A percentile compares a stretch with the other conserved stretches of the same genome.
Evolutionary conservation across 2,888 invertebrate genomes (phyloP).

Genomic region (Mythimna pallens): DNA sequence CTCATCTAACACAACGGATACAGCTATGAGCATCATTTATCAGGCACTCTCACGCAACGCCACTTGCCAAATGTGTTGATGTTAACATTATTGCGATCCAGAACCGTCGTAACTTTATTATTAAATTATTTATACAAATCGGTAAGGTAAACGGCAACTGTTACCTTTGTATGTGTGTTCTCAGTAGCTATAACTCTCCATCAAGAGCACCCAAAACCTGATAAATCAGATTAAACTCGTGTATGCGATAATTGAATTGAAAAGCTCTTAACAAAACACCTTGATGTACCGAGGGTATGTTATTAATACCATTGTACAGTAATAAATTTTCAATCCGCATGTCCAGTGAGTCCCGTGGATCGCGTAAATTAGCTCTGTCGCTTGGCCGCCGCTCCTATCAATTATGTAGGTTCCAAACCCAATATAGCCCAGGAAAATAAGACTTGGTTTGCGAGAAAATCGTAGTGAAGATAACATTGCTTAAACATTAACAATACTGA

Average conservation of each 20-base stretch:
- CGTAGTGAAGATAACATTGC: background rate
- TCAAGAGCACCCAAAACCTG: background rate
- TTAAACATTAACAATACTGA: background rate
- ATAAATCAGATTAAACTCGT: constrained; percentile 34
- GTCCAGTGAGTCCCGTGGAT: constrained; percentile 69
- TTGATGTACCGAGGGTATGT: constrained; percentile 68
- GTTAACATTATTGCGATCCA: background rate
- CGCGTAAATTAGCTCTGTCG: constrained; percentile 81
- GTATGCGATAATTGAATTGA: constrained; percentile 34
- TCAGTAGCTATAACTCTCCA: constrained; percentile 15
- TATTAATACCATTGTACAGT: constrained; percentile 77
- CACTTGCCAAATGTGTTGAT: constrained; percentile 18
- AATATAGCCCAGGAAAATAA: constrained; percentile 40
- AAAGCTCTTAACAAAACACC: constrained; percentile 64
- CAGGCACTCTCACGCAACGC: background rate
- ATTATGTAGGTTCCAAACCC: constrained; percentile 80
- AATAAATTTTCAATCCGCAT: constrained; percentile 80
- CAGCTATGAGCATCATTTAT: background rate
- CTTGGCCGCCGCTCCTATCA: constrained; percentile 75
- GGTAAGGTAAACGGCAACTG: background rate
- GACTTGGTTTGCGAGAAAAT: background rate
- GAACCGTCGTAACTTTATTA: constrained; percentile 25
- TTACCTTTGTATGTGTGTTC: background rate
- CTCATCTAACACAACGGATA: background rate
- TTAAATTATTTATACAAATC: constrained; percentile 18